Conservation (phyloP, 2,888 invertebrate genomes). For the Ceraclea dissimilis region DNA sequence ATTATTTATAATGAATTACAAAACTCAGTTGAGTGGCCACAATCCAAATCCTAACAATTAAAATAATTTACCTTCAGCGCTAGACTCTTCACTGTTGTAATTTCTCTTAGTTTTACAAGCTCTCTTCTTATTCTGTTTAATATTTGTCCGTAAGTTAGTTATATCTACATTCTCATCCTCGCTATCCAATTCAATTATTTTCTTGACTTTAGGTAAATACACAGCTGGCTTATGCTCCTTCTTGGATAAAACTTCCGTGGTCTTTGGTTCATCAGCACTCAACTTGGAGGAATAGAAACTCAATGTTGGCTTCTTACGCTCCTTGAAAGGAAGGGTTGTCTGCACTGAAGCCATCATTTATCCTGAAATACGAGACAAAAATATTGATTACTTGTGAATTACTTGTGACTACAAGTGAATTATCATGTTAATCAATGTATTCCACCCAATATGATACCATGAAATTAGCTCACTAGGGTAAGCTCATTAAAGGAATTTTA, state of each 20-base stretch:
- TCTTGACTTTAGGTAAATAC: conserved; percentile 20
- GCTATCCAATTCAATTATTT: conserved; percentile 22
- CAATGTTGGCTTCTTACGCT: conserved; percentile 39
- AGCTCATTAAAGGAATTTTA: too few relatives aligned
- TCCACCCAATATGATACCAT: too few relatives aligned
- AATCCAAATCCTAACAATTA: too few relatives aligned
- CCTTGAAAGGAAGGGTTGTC: conserved; percentile 43
- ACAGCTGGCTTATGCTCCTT: conserved; percentile 6
- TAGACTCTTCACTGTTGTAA: background rate
- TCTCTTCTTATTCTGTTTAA: conserved; percentile 10
- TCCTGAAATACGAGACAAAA: background rate
- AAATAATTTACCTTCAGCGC: conserved; percentile 8
- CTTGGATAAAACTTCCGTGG: background rate
- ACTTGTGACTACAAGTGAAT: too few relatives aligned
- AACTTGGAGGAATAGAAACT: conserved; percentile 19
- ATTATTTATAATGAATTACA: too few relatives aligned
- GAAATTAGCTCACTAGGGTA: too few relatives aligned
- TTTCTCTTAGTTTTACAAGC: background rate
- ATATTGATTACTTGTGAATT: too few relatives aligned
- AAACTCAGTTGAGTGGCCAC: too few relatives aligned
- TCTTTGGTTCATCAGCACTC: conserved; percentile 8
- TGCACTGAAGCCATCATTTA: conserved; percentile 41
- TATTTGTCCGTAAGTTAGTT: conserved; percentile 9
- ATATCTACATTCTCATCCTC: conserved; percentile 24
- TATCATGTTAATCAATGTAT: too few relatives aligned